Percentiles rank a stretch among this genome's conserved stretches.
These are phyloP conservation scores for Dolichomitus sp. DNA, from an alignment of 2,888 invertebrate genomes.

Conservation along the genomic window DNA sequence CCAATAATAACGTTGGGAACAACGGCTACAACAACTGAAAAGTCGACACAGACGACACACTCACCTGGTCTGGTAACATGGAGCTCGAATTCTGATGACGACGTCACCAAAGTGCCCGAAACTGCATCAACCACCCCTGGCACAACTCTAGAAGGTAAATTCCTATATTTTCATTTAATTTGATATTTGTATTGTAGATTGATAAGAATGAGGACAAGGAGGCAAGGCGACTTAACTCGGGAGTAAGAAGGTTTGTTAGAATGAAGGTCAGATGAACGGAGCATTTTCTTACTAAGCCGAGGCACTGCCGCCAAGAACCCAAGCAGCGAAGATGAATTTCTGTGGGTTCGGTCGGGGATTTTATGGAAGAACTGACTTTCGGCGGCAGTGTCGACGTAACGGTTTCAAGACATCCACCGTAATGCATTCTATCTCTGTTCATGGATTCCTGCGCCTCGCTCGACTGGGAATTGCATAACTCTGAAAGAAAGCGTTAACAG, in stretches of 20 bases:
- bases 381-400: conserved; percentile 74
- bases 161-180: not conserved
- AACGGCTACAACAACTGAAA: conserved; percentile 70
- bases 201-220: not conserved
- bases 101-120: conserved; percentile 77
- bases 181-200: not conserved
- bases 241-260: not conserved
- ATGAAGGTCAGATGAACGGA: not conserved
- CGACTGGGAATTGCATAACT: conserved; percentile 10
- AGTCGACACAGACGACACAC: conserved; percentile 76
- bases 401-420: conserved; percentile 77
- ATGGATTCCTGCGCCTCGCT: not conserved
- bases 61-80: conserved; percentile 86
- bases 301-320: not conserved
- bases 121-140: conserved; percentile 70
- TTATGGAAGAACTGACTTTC: conserved; percentile 17
- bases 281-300: not conserved
- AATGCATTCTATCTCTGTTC: conserved; percentile 66
- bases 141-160: conserved; percentile 74
- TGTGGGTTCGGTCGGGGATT: conserved; percentile 48
- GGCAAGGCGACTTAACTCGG: not conserved
- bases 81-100: conserved; percentile 86
- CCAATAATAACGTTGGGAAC: conserved; percentile 65
- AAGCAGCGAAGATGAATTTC: conserved; percentile 70
- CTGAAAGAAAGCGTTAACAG: conserved; percentile 3